These are phyloP conservation scores for Papilio glaucus DNA, from an alignment of 1,140 invertebrate genomes.

Conservation along the genomic window DNA sequence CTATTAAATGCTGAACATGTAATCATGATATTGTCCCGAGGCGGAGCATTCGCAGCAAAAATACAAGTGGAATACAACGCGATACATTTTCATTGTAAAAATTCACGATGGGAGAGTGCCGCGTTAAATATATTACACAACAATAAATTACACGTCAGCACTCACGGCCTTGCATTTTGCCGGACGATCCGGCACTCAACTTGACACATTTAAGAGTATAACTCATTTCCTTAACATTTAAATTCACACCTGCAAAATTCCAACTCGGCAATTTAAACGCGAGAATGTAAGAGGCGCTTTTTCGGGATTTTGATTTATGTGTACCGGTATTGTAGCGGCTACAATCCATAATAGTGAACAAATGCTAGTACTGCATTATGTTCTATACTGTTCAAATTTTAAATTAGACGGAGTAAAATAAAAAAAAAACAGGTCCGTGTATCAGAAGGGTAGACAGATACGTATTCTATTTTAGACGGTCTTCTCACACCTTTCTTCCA, in stretches of 20 bases:
- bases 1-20: slow-evolving; percentile 34
- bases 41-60: slow-evolving; percentile 29
- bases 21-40: slow-evolving; percentile 32
- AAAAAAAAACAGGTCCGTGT: background rate
- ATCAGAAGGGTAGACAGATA: background rate
- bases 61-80: slow-evolving; percentile 16
- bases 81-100: slow-evolving; percentile 37
- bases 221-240: slow-evolving; percentile 40
- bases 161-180: slow-evolving; percentile 36
- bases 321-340: background rate
- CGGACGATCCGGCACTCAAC: slow-evolving; percentile 35
- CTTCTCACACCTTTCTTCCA: no score
- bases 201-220: slow-evolving; percentile 39
- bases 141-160: slow-evolving; percentile 37
- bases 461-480: no score
- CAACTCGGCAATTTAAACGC: slow-evolving; percentile 24
- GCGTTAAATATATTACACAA: slow-evolving; percentile 35
- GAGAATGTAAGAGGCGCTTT: slow-evolving; percentile 27
- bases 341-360: background rate
- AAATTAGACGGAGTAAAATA: background rate
- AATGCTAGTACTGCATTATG: background rate
- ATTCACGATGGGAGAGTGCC: slow-evolving; percentile 24
- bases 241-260: slow-evolving; percentile 37
- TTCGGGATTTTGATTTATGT: slow-evolving; percentile 10
- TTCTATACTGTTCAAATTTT: background rate